Percentiles rank a stretch among this genome's conserved stretches.
phyloP scores from a whole-genome alignment of 1,140 invertebrate genomes.

The Colletes gigas region DNA sequence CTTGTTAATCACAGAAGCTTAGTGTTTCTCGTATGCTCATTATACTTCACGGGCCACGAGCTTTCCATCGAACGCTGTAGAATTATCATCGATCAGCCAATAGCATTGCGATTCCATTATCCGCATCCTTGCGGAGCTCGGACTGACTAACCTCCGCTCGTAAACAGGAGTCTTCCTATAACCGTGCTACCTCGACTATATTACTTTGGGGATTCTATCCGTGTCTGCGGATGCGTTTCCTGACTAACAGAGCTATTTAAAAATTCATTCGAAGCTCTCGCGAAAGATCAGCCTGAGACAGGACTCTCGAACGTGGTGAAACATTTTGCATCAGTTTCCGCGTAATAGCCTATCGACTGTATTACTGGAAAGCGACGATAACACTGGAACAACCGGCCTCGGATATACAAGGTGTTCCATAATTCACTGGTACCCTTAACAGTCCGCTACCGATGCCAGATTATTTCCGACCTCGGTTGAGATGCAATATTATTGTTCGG shows the following conservation, averaged over 20 bases:
- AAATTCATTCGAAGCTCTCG: neutral
- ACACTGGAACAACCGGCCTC: too few relatives aligned
- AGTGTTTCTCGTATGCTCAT: constrained; percentile 35
- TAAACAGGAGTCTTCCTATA: constrained; percentile 8
- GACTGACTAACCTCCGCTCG: constrained; percentile 18
- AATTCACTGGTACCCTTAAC: too few relatives aligned
- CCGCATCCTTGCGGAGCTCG: constrained; percentile 20
- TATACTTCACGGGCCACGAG: constrained; percentile 36
- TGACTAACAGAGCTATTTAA: neutral
- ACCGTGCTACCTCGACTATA: constrained; percentile 21
- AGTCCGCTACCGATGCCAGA: too few relatives aligned
- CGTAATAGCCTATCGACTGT: neutral
- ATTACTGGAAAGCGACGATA: too few relatives aligned
- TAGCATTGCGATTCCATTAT: constrained; percentile 49
- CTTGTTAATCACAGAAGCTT: constrained; percentile 46
- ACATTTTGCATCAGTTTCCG: neutral
- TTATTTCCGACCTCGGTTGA: too few relatives aligned
- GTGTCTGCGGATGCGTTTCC: too few relatives aligned
- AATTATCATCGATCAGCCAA: constrained; percentile 46
- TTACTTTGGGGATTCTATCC: neutral
- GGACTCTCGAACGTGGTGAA: neutral
- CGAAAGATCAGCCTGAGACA: neutral
- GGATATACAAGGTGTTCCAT: too few relatives aligned
- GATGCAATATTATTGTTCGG: too few relatives aligned
- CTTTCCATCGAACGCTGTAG: constrained; percentile 34